Evolutionary conservation across 2,888 invertebrate genomes (phyloP).

Genomic region (Thera obeliscata): DNA sequence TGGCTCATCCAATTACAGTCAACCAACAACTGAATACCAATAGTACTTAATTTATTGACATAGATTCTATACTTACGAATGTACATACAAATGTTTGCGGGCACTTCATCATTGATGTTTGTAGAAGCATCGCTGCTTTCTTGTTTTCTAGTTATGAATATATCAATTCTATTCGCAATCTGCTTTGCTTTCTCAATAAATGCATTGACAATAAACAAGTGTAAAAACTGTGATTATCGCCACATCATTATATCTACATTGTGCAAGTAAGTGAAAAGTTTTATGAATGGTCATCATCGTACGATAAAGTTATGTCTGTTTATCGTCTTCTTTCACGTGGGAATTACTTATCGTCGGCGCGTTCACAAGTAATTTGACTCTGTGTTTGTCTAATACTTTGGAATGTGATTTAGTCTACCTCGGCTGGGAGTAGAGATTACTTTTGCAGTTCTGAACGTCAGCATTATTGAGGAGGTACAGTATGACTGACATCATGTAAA

Average conservation of each 20-base stretch:
- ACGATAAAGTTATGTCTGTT: constrained; percentile 16
- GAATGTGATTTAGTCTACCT: constrained; percentile 53
- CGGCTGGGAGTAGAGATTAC: constrained; percentile 46
- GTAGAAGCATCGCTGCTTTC: constrained; percentile 6
- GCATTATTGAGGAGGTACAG: constrained; percentile 27
- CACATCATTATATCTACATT: constrained; percentile 32
- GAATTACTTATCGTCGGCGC: constrained; percentile 47
- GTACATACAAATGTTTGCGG: constrained; percentile 1
- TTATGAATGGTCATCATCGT: constrained; percentile 31
- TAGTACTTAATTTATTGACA: constrained; percentile 25
- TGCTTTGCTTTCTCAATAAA: constrained; percentile 37
- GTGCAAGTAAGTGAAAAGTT: constrained; percentile 36
- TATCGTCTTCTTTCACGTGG: constrained; percentile 51
- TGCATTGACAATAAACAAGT: constrained; percentile 33
- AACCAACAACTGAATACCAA: constrained; percentile 34
- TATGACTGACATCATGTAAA: background rate
- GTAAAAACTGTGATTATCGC: constrained; percentile 40
- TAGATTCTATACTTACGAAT: constrained; percentile 12
- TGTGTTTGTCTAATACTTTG: constrained; percentile 37
- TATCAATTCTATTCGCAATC: constrained; percentile 32
- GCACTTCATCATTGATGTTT: constrained; percentile 19
- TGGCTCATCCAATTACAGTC: constrained; percentile 45
- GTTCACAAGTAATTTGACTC: constrained; percentile 51
- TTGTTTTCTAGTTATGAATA: constrained; percentile 40
- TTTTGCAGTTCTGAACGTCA: constrained; percentile 44